These are phyloP conservation scores for Plodia interpunctella DNA, from an alignment of 1,140 invertebrate genomes.

Conservation along the genomic window DNA sequence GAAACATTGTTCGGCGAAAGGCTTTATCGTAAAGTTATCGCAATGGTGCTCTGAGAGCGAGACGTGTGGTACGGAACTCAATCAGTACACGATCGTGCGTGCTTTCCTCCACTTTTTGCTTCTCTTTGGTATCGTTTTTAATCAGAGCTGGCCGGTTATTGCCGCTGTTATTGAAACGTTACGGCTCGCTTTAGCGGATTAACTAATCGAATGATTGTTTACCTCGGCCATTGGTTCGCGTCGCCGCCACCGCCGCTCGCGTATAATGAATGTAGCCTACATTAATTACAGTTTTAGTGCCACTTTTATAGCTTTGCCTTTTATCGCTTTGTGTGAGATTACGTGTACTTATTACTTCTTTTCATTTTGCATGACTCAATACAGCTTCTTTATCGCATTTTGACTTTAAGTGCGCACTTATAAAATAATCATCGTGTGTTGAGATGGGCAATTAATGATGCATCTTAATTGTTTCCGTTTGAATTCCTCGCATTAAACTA, in stretches of 20 bases:
- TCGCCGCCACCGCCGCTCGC: conserved; percentile 37
- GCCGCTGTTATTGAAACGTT: conserved; percentile 31
- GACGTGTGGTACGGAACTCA: conserved; percentile 9
- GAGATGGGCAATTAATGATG: neutral
- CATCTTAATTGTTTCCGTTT: neutral
- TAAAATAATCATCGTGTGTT: neutral
- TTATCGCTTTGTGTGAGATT: conserved; percentile 62
- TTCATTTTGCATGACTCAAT: conserved; percentile 53
- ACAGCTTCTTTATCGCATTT: neutral
- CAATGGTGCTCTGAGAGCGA: neutral
- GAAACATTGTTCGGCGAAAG: conserved; percentile 1
- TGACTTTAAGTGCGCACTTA: neutral
- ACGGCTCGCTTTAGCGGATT: conserved; percentile 34
- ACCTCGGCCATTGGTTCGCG: conserved; percentile 36
- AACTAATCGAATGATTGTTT: conserved; percentile 61
- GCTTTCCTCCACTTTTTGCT: conserved; percentile 18
- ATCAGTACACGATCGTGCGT: conserved; percentile 10
- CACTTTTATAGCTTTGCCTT: conserved; percentile 51
- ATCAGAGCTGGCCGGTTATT: conserved; percentile 29
- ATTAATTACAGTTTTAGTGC: conserved; percentile 69
- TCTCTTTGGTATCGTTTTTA: conserved; percentile 29
- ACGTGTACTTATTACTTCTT: conserved; percentile 52
- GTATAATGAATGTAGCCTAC: conserved; percentile 58
- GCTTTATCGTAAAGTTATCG: neutral
- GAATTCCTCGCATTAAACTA: neutral